Base-by-base conservation (phyloP, 1,140 invertebrate genomes). In the Agrypnia vestita region DNA sequence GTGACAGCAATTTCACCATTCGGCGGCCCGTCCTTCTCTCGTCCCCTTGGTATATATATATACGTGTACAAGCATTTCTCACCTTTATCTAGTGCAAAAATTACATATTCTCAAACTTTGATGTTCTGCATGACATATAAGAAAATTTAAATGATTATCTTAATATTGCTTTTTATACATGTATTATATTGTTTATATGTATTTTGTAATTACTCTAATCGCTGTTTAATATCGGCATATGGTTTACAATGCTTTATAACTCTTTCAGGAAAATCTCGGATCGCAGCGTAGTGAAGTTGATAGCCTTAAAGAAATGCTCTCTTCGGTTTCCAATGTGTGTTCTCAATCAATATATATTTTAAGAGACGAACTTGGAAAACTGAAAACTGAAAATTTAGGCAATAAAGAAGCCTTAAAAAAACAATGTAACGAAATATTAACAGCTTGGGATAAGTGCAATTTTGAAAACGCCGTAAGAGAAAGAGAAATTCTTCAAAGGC, bases 191-290 rank as follows among this genome's bases (percentile, higher is more conserved):
- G n/a, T n/a, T n/a, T n/a, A n/a, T n/a, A n/a, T n/a, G n/a, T n/a
- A n/a, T n/a, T n/a, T 67, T 47, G 25, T 25, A 64, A 13, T 25
- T 64, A 35, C 25, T 64, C n/a, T 35, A 25, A 35, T n/a, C 62
- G 6, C 19, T 71, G n/a, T 51, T n/a, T n/a, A n/a, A n/a, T n/a
- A n/a, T n/a, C n/a, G n/a, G n/a, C n/a, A n/a, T n/a, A n/a, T n/a
- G n/a, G n/a, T n/a, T 71, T 51, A 9, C 17, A 59, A 59, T 59
- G 17, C 15, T n/a, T 59, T 59, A 59, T 59, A 3, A 73, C 17
- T 78, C 85, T 90, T 88, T 85, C 84, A 92, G 91, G 91, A 92
- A 67, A 92, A 92, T 82, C 88, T 92, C 84, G 89, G 90, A 81
- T 88, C 87, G 3, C 89, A 92, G 64, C 89, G 89, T 80, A 88